A percentile compares a stretch with the other conserved stretches of the same genome.
These are phyloP conservation scores for Onthophagus sagittarius DNA, from an alignment of 2,888 invertebrate genomes.

Conservation along the genomic window DNA sequence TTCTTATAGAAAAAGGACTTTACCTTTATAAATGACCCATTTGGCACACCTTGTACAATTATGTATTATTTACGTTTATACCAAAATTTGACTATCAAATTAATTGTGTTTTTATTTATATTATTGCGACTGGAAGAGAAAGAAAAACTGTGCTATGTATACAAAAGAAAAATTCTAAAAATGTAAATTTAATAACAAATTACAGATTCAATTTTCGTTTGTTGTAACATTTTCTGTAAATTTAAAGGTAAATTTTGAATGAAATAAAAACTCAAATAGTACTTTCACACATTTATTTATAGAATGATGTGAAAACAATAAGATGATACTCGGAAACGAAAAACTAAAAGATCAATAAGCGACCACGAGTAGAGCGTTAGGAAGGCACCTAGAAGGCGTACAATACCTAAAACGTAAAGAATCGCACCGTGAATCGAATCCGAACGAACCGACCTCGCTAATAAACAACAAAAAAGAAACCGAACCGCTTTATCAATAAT, in stretches of 20 bases:
- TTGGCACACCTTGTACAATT: too few species aligned
- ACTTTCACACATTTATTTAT: constrained; percentile 44
- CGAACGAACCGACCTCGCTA: neutral
- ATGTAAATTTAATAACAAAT: too few species aligned
- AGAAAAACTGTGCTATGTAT: too few species aligned
- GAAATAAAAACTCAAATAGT: constrained; percentile 21
- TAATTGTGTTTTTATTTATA: too few species aligned
- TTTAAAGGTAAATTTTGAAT: neutral
- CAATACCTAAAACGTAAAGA: constrained; percentile 19
- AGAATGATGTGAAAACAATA: constrained; percentile 37
- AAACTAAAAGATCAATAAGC: constrained; percentile 31
- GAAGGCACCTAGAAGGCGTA: constrained; percentile 42
- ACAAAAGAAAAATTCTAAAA: too few species aligned
- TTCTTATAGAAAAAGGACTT: too few species aligned
- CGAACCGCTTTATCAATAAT: neutral
- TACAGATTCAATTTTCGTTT: neutral
- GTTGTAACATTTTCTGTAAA: neutral
- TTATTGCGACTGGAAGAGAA: too few species aligned
- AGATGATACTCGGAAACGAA: constrained; percentile 29
- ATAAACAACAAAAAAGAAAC: constrained; percentile 1
- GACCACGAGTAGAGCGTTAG: constrained; percentile 23
- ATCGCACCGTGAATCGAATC: neutral
- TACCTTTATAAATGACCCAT: too few species aligned
- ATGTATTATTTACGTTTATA: too few species aligned
- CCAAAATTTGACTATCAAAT: too few species aligned